These are phyloP conservation scores for Galerucella calmariensis DNA, from an alignment of 2,888 invertebrate genomes.

Conservation along the genomic window DNA sequence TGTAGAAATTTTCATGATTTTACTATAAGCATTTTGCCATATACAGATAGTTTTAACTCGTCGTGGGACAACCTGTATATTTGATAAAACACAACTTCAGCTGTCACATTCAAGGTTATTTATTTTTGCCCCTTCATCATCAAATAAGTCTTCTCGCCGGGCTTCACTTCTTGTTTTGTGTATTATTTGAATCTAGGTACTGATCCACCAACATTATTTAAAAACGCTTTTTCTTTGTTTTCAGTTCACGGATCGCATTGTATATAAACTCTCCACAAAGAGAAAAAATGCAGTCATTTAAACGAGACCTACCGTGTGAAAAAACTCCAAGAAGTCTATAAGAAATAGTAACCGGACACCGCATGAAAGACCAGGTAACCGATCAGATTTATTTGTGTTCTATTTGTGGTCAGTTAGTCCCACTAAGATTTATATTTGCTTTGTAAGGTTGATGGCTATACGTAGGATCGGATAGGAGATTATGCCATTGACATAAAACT, in stretches of 20 bases:
- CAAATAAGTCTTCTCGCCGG: too few relatives aligned
- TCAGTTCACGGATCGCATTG: not conserved
- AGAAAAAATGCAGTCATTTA: slow-evolving; percentile 8
- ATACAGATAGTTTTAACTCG: too few relatives aligned
- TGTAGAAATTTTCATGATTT: too few relatives aligned
- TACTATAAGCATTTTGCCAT: too few relatives aligned
- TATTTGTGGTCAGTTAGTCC: slow-evolving; percentile 19
- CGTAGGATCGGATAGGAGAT: not conserved
- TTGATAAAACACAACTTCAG: too few relatives aligned
- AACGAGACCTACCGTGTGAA: slow-evolving; percentile 16
- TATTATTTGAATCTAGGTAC: too few relatives aligned
- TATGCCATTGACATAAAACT: slow-evolving; percentile 10
- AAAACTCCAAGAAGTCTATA: slow-evolving; percentile 5
- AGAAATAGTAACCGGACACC: slow-evolving; percentile 14
- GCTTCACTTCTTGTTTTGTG: too few relatives aligned
- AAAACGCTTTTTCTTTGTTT: too few relatives aligned
- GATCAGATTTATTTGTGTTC: slow-evolving; percentile 20
- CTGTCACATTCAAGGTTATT: too few relatives aligned
- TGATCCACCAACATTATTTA: too few relatives aligned
- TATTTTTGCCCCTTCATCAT: too few relatives aligned
- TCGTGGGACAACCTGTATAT: too few relatives aligned
- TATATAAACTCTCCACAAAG: not conserved
- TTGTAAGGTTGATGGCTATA: slow-evolving; percentile 17
- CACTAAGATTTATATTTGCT: slow-evolving; percentile 12
- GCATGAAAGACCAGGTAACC: slow-evolving; percentile 8